Percentiles rank a stretch among this genome's conserved stretches.
These are phyloP conservation scores for Coregonus suidteri DNA, from an alignment of 2,797 vertebrate genomes.

Conservation along the genomic window DNA sequence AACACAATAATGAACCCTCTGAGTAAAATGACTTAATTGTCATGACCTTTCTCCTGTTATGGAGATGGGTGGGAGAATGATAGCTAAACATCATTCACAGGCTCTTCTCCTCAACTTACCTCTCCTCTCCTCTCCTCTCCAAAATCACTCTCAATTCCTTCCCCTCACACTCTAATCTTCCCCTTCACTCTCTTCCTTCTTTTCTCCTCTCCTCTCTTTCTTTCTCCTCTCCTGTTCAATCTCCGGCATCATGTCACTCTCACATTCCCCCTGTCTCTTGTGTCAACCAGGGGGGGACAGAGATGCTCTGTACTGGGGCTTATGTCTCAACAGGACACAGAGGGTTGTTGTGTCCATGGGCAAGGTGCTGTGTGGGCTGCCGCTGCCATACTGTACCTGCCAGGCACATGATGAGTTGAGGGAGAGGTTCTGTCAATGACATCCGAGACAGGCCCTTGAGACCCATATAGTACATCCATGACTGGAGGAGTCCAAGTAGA, in stretches of 20 bases:
- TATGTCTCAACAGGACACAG: background rate
- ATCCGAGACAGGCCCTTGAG: background rate
- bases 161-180: background rate
- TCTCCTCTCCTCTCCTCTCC: background rate
- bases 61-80: background rate
- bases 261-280: background rate
- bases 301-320: background rate
- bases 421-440: background rate
- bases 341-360: background rate
- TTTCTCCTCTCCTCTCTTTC: background rate
- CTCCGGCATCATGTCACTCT: background rate
- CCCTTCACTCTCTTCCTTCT: background rate
- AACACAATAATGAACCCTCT: background rate
- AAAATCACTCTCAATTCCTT: background rate
- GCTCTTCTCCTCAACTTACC: background rate
- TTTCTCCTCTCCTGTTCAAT: background rate
- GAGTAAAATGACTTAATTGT: background rate
- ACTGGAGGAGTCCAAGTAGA: background rate
- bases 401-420: too few relatives aligned
- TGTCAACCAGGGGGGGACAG: background rate
- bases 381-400: background rate
- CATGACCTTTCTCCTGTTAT: background rate
- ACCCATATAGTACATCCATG: background rate
- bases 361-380: background rate
- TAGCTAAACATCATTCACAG: background rate